phyloP scores from a whole-genome alignment of 1,140 invertebrate species.

The Euborellia annulipes region DNA sequence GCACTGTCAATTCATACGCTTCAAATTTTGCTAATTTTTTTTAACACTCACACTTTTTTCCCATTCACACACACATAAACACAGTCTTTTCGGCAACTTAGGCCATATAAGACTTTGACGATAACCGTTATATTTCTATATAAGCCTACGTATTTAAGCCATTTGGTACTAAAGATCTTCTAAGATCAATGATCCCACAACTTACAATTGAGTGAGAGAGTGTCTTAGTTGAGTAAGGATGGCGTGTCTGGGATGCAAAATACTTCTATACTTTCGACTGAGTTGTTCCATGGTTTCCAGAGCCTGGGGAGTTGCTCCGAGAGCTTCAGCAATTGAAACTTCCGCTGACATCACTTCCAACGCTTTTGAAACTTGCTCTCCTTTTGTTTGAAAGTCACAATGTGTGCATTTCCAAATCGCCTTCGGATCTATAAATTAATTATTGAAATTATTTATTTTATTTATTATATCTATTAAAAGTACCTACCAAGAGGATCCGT shows the following conservation, averaged over 20 bases:
- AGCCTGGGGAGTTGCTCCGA: slow-evolving; percentile 30
- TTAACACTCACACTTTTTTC: too few species aligned
- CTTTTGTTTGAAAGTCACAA: slow-evolving; percentile 43
- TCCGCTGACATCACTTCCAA: slow-evolving; percentile 43
- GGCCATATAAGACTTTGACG: too few species aligned
- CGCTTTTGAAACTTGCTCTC: slow-evolving; percentile 37
- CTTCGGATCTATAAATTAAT: slow-evolving; percentile 30
- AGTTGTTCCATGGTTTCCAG: slow-evolving; percentile 23
- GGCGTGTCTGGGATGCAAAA: slow-evolving; percentile 20
- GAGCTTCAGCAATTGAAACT: slow-evolving; percentile 32
- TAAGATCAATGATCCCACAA: too few species aligned
- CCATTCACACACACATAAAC: too few species aligned
- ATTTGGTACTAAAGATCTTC: too few species aligned
- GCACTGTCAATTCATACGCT: too few species aligned
- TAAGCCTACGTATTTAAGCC: too few species aligned
- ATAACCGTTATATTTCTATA: too few species aligned
- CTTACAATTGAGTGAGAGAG: slow-evolving; percentile 16
- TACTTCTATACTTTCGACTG: slow-evolving; percentile 6
- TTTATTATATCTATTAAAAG: neutral
- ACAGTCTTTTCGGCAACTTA: too few species aligned
- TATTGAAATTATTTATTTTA: neutral
- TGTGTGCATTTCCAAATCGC: slow-evolving; percentile 54
- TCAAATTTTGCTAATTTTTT: too few species aligned
- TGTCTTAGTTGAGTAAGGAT: slow-evolving; percentile 14
- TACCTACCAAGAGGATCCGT: slow-evolving; percentile 29